Evolutionary conservation across 2,888 invertebrate species (phyloP).

Genomic region (Mellilla xanthometata): DNA sequence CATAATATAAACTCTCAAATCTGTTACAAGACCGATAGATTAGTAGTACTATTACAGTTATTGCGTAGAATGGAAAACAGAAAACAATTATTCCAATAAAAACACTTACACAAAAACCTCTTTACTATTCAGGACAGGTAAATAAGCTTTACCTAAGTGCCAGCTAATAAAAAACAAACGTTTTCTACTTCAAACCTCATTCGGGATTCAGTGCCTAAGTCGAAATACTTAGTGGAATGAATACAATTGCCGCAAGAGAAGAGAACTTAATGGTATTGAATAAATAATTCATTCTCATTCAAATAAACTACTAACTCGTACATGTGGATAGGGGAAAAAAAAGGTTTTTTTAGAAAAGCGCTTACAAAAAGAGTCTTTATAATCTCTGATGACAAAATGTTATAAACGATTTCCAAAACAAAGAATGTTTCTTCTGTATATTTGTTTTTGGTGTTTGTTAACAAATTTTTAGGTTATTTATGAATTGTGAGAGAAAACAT

Average conservation of each 20-base stretch:
- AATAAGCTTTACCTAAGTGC: constrained; percentile 10
- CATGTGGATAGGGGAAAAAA: constrained; percentile 44
- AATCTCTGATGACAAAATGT: constrained; percentile 52
- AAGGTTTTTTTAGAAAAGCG: constrained; percentile 72
- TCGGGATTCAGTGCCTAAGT: constrained; percentile 22
- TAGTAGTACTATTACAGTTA: no score
- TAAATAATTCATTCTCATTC: constrained; percentile 50
- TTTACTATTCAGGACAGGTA: constrained; percentile 6
- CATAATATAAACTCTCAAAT: no score
- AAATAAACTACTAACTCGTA: constrained; percentile 54
- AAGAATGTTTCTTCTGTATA: no score
- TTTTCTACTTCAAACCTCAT: constrained; percentile 17
- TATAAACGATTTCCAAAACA: no score
- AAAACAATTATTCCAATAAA: background rate
- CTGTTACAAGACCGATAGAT: no score
- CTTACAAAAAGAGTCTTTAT: constrained; percentile 52
- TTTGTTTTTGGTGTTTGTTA: no score
- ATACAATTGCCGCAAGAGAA: constrained; percentile 22
- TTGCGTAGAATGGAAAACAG: no score
- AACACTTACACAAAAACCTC: background rate
- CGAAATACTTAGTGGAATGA: constrained; percentile 22
- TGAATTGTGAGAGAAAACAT: no score
- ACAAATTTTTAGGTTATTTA: no score
- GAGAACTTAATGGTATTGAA: constrained; percentile 35
- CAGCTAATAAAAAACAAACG: constrained; percentile 11